These are phyloP conservation scores for Empis livida DNA, from an alignment of 2,888 invertebrate species.

Conservation along the genomic window DNA sequence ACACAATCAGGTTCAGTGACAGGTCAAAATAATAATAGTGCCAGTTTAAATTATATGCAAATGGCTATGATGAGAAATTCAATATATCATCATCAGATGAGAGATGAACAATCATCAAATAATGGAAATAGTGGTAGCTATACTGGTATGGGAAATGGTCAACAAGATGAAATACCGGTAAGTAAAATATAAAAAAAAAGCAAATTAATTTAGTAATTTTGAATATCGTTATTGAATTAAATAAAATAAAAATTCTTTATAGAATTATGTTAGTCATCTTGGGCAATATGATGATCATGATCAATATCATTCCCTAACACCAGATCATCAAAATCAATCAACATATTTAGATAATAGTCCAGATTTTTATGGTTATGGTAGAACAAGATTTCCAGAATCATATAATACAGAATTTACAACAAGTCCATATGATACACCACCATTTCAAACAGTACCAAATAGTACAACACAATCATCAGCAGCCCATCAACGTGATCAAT, in stretches of 20 bases:
- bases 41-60: slow-evolving; percentile 30
- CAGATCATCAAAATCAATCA: slow-evolving; percentile 19
- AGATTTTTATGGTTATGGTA: slow-evolving; percentile 13
- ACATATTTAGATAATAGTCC: slow-evolving; percentile 17
- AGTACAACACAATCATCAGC: slow-evolving; percentile 28
- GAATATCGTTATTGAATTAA: no score
- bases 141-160: slow-evolving; percentile 12
- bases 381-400: slow-evolving; percentile 33
- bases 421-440: slow-evolving; percentile 48
- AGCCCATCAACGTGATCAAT: slow-evolving; percentile 33
- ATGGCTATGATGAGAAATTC: slow-evolving; percentile 24
- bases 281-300: slow-evolving; percentile 19
- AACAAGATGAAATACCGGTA: slow-evolving; percentile 14
- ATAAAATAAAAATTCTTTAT: no score
- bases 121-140: slow-evolving; percentile 16
- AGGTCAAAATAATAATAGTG: slow-evolving; percentile 26
- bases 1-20: background rate
- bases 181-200: no score
- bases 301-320: slow-evolving; percentile 16
- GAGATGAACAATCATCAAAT: slow-evolving; percentile 23
- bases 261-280: slow-evolving; percentile 15
- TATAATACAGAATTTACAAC: slow-evolving; percentile 37
- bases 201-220: no score
- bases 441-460: slow-evolving; percentile 64
- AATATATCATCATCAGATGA: slow-evolving; percentile 27